Evolutionary conservation across 1,140 invertebrate genomes (phyloP), one percentile per base, ranked within the genome.

Genomic region (Piezodorus guildinii): DNA sequence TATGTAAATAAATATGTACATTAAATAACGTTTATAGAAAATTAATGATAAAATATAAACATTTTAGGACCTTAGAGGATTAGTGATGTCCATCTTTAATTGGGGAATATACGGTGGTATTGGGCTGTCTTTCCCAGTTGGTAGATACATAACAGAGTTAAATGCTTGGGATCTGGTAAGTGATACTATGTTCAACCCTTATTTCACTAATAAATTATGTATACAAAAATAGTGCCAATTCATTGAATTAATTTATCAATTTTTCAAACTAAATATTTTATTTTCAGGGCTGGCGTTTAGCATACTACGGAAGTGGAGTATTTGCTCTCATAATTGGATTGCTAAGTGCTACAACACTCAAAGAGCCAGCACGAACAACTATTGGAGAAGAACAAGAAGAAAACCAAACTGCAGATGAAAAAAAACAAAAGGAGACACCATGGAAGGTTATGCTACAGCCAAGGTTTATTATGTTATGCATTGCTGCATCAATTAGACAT

Each of bases 71-170:
- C 85, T 90, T 67, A 81, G 91, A 66, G 93, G 88, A 10, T 75
- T 94, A 15, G 92, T 94, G 0, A 84, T 96, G 79, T 91, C 92
- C 1, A 85, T 96, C 62, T 95, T 95, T 76, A 95, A 95, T 75
- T 95, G 91, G 91, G 93, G 93, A 39, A 95, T 96, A 67, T 96
- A 96, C 71, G 88, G 91, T 21, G 93, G 92, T 14, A 96, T 94
- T 68, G 91, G 91, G 46, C 85, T 95, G 54, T 90, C 91, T 12
- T 96, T 94, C 73, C 91, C 91, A 0, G 83, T 95, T 19, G 92
- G 92, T 0, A 83, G 91, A 67, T 94, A 94, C 69, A 80, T 95
- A 46, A 89, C 91, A 1, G 76, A 81, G 49, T 70, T 87, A 16
- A 86, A 94, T 71, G 81, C 86, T 49, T 88, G 86, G 79, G 81